Percentiles rank a stretch among this genome's conserved stretches.
phyloP scores from a whole-genome alignment of 2,113 vertebrate species.

The Nyctibius bracteatus region DNA sequence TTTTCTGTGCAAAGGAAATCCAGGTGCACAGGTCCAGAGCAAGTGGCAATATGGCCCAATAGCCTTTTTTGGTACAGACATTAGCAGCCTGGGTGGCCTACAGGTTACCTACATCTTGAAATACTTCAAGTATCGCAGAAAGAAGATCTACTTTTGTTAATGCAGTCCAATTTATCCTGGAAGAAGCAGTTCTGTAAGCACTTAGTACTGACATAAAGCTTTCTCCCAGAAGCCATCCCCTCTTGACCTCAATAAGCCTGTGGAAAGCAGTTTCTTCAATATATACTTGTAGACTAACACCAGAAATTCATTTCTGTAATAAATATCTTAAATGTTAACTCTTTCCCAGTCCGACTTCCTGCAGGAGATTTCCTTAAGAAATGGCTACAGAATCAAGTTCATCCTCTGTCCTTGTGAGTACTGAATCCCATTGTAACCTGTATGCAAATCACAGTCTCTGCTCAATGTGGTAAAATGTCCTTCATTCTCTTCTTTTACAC shows the following conservation, averaged over 20 bases:
- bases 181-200: neutral
- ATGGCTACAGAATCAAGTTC: neutral
- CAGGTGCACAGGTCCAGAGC: neutral
- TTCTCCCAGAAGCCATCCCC: neutral
- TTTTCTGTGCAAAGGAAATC: neutral
- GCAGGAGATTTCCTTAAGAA: neutral
- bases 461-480: neutral
- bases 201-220: neutral
- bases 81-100: neutral
- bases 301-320: neutral
- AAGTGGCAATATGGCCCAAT: neutral
- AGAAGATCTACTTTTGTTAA: neutral
- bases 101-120: neutral
- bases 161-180: neutral
- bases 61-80: neutral
- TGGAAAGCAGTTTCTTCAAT: neutral
- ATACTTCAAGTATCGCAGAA: neutral
- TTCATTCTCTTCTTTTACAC: neutral
- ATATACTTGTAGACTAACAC: neutral
- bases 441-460: accelerated
- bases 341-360: neutral
- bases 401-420: neutral
- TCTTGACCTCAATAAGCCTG: neutral
- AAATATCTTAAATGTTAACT: neutral
- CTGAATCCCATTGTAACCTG: neutral